Conservation (phyloP, 2,113 vertebrate species). For the Speoplatyrhinus poulsoni region DNA sequence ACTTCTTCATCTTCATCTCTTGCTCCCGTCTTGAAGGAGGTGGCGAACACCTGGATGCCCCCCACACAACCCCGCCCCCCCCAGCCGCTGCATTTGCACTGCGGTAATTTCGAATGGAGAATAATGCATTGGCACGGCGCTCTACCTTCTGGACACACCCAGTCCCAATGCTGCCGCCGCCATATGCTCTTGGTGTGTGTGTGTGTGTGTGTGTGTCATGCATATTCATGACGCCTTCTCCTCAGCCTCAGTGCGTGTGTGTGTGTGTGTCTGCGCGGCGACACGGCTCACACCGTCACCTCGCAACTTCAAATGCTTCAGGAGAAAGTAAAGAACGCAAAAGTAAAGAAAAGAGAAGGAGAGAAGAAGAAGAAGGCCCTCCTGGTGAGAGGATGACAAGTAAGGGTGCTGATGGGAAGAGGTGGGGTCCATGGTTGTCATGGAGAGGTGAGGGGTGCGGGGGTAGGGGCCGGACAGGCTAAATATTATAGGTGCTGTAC, state of each 20-base stretch:
- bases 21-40: constrained; percentile 44
- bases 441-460: constrained; percentile 37
- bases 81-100: constrained; percentile 49
- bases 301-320: constrained; percentile 72
- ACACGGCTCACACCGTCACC: constrained; percentile 72
- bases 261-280: constrained; percentile 59
- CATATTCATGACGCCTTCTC: constrained; percentile 80
- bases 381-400: constrained; percentile 31
- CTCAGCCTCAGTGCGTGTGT: constrained; percentile 31
- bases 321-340: constrained; percentile 27
- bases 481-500: constrained; percentile 49
- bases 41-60: constrained; percentile 51
- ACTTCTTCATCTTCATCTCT: constrained; percentile 34
- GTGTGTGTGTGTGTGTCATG: constrained; percentile 51
- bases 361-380: constrained; percentile 23
- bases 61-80: not conserved
- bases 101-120: constrained; percentile 72
- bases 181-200: constrained; percentile 67
- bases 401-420: constrained; percentile 35
- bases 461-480: constrained; percentile 46
- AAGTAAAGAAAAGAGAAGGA: constrained; percentile 26
- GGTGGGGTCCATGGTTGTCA: constrained; percentile 15
- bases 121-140: constrained; percentile 76
- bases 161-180: constrained; percentile 75
- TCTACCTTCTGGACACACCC: constrained; percentile 83